Base-by-base conservation (phyloP, 2,113 vertebrate genomes). In the Labrus mixtus region DNA sequence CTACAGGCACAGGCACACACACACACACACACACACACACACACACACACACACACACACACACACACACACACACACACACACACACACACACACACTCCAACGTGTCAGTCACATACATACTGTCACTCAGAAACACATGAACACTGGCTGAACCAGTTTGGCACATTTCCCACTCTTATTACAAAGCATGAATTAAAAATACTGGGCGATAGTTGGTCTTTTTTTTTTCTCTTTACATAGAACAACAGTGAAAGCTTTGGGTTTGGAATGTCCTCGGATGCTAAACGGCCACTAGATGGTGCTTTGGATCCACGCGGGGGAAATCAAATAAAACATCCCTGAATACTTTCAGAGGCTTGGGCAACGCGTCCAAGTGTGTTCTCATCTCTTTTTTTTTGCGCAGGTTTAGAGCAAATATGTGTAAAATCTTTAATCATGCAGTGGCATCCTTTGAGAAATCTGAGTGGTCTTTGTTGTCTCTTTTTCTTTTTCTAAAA, bases 1-100 rank as follows among this genome's bases (percentile, higher is more conserved):
- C 89, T 92, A 84, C 88, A 68, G 69, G 89, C 83, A 91, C 84
- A 90, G 83, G 91, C 85, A 85, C 15, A 74, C 87, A 79, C 37
- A 88, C 90, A 86, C 86, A 80, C 25, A 25, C 25, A 25, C 69
- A 78, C 77, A 67, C 82, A 70, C 69, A 66, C 82, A 73, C 88
- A 68, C 72, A 89, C 83, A 91, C 84, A 90, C 84, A 92, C 85
- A 85, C 15, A 74, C 87, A 79, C 37, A 88, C 90, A 86, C 86
- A 80, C 25, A 25, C 25, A 25, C 69, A 78, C 77, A 67, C 82
- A 70, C 69, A 66, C 82, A 73, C 78, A 75, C 50, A 77, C 67
- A 73, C 76, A 76, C 43, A 68, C 45, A 64, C 69, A 79, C 66
- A 57, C 80, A 3, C 29, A 33, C 29, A 33, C 29, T 2, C 29